Conservation (phyloP, 1,140 invertebrate genomes). For the Galendromus occidentalis region DNA sequence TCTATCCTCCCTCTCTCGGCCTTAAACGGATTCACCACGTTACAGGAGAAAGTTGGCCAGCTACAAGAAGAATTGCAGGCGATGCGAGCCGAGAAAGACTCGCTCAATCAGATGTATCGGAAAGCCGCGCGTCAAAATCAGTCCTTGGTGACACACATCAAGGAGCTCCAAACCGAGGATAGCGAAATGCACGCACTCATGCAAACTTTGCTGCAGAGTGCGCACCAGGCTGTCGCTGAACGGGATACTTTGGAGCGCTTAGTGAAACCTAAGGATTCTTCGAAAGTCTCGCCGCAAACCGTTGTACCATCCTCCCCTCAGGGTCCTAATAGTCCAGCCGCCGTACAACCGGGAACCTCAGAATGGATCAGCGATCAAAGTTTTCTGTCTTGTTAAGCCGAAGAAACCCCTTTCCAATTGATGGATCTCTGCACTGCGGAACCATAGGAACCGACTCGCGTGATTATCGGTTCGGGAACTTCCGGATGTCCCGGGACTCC, state of each 20-base stretch:
- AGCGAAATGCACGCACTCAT: slow-evolving; percentile 4
- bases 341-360: not conserved
- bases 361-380: slow-evolving; percentile 5
- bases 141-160: not conserved
- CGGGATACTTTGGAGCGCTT: not conserved
- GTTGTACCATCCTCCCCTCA: not conserved
- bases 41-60: not conserved
- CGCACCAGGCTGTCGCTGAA: slow-evolving; percentile 4
- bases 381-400: not conserved
- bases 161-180: not conserved
- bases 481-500: too few relatives aligned
- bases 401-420: too few relatives aligned
- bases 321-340: not conserved
- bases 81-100: not conserved
- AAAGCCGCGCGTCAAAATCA: slow-evolving; percentile 4
- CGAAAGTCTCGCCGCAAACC: not conserved
- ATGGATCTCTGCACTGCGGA: too few relatives aligned
- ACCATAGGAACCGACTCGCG: too few relatives aligned
- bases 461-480: too few relatives aligned
- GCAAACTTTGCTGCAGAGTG: slow-evolving; percentile 2
- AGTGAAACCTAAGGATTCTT: not conserved
- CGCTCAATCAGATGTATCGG: not conserved
- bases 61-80: not conserved
- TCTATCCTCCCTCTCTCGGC: too few relatives aligned
- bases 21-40: too few relatives aligned